A percentile compares a stretch with the other conserved stretches of the same genome.
These are phyloP conservation scores for Enteromius treurensis DNA, from an alignment of 2,797 vertebrate species.

Conservation along the genomic window DNA sequence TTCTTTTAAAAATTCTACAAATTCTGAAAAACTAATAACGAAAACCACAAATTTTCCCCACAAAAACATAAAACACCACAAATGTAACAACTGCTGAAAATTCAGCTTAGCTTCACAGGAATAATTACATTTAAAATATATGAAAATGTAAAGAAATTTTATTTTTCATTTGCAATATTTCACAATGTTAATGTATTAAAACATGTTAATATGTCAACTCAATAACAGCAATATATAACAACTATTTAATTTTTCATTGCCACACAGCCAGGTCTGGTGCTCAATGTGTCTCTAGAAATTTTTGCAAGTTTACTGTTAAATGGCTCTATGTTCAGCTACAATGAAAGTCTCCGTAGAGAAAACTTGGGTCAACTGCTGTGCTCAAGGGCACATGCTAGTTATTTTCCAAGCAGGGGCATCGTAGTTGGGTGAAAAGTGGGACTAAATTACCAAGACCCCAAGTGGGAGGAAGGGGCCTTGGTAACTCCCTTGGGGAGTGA, in stretches of 20 bases:
- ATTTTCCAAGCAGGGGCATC: background rate
- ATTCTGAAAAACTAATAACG: background rate
- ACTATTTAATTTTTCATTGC: background rate
- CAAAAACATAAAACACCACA: background rate
- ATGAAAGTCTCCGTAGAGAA: background rate
- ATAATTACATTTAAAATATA: background rate
- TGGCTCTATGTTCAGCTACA: background rate
- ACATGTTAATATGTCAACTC: background rate
- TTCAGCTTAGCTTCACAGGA: background rate
- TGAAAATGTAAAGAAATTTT: background rate
- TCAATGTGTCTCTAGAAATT: background rate
- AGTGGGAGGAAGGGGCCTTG: too few species aligned
- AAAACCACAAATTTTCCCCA: background rate
- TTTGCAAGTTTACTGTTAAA: background rate
- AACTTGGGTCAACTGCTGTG: background rate
- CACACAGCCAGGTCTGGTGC: background rate
- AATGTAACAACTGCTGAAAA: background rate
- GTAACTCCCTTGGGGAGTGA: too few species aligned
- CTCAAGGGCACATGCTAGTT: conserved; percentile 1
- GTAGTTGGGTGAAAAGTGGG: too few species aligned
- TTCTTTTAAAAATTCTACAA: background rate
- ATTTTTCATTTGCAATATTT: background rate
- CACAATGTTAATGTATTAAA: background rate
- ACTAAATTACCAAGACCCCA: too few species aligned
- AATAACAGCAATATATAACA: background rate